phyloP scores from a whole-genome alignment of 2,888 invertebrate genomes.

The Synanthedon tipuliformis region DNA sequence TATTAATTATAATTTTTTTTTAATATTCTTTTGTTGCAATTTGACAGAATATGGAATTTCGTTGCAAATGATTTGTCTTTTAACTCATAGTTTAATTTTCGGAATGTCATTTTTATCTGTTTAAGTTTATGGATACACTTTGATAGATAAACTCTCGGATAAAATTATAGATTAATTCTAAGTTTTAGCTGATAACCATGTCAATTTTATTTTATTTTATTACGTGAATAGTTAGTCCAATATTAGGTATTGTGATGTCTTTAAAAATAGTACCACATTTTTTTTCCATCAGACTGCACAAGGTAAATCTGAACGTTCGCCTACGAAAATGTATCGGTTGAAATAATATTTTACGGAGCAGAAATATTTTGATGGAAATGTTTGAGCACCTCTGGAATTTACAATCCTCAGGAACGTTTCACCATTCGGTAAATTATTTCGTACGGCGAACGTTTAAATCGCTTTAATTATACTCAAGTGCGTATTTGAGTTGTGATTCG shows the following conservation, averaged over 20 bases:
- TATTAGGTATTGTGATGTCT: neutral
- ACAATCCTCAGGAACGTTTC: neutral
- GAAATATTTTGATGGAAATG: conserved; percentile 1
- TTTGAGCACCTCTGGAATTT: neutral
- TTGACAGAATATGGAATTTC: no score
- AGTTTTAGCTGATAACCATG: no score
- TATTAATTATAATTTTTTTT: no score
- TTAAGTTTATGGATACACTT: no score
- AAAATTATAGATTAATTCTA: no score
- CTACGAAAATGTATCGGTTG: conserved; percentile 46
- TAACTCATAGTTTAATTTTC: no score
- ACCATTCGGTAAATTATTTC: neutral
- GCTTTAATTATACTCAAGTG: neutral
- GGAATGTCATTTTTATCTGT: no score
- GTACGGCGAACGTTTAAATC: neutral
- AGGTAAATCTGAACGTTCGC: conserved; percentile 29
- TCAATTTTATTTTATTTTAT: no score
- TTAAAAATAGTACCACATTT: conserved; percentile 4
- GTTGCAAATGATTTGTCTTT: no score
- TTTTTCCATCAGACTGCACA: conserved; percentile 39
- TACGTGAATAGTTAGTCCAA: no score
- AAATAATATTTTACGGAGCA: conserved; percentile 26
- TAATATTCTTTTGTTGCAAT: no score
- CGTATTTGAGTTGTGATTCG: neutral
- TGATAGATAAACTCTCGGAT: no score